phyloP scores from a whole-genome alignment of 2,888 invertebrate species.

The Dasysyrphus albostriatus region DNA sequence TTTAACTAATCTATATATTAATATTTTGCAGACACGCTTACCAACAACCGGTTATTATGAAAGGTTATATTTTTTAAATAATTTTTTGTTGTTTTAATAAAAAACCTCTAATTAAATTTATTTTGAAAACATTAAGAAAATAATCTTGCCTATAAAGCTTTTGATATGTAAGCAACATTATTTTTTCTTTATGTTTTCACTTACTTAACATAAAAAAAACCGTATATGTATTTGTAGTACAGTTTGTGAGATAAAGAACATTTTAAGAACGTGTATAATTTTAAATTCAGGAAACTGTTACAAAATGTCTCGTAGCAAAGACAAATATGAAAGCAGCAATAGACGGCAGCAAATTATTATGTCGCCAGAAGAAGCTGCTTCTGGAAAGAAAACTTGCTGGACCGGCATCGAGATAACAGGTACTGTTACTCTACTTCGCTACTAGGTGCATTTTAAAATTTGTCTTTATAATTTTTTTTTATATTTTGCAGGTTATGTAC shows the following conservation, averaged over 20 bases:
- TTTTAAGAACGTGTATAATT: conserved; percentile 19
- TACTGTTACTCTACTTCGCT: conserved; percentile 76
- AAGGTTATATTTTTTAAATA: conserved; percentile 83
- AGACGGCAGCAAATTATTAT: conserved; percentile 95
- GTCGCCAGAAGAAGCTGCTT: conserved; percentile 95
- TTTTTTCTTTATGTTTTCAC: conserved; percentile 77
- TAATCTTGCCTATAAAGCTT: background rate
- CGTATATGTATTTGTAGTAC: conserved; percentile 17
- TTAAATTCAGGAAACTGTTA: conserved; percentile 81
- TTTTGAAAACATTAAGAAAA: conserved; percentile 25
- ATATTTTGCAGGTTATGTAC: conserved; percentile 91
- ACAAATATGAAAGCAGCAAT: conserved; percentile 93
- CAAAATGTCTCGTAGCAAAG: conserved; percentile 91
- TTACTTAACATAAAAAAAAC: conserved; percentile 1
- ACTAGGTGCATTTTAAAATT: background rate
- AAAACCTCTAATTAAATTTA: conserved; percentile 25
- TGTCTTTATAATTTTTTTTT: conserved; percentile 3
- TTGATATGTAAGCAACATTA: conserved; percentile 78
- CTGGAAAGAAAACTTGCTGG: conserved; percentile 97
- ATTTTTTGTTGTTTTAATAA: conserved; percentile 75
- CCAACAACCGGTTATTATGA: conserved; percentile 84
- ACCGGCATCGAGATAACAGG: conserved; percentile 94
- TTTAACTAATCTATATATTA: conserved; percentile 79
- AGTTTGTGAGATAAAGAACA: background rate
- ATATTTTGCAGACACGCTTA: conserved; percentile 84